Percentiles rank a stretch among this genome's conserved stretches.
Conservation (phyloP, 1,140 invertebrate species). For the Pristionchus pacificus region DNA sequence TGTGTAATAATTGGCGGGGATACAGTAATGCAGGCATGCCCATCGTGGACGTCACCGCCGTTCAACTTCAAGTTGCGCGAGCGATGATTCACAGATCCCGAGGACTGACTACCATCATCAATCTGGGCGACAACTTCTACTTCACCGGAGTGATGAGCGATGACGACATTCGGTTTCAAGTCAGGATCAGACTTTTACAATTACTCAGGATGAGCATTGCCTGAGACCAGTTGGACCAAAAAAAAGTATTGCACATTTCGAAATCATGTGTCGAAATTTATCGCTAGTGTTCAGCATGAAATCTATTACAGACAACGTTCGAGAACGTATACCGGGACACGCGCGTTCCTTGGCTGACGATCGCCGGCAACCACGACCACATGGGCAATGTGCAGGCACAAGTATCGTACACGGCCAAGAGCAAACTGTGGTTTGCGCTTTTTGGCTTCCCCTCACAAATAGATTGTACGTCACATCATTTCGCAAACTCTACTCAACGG, state of each 20-base stretch:
- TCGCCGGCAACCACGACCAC: slow-evolving; percentile 64
- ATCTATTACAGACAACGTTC: slow-evolving; percentile 19
- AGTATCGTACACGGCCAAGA: slow-evolving; percentile 58
- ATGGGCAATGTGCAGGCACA: slow-evolving; percentile 60
- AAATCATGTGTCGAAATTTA: neutral
- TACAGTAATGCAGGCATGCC: slow-evolving; percentile 40
- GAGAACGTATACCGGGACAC: slow-evolving; percentile 33
- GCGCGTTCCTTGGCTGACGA: slow-evolving; percentile 60
- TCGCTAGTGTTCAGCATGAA: neutral
- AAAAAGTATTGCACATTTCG: neutral
- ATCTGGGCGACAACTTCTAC: slow-evolving; percentile 46
- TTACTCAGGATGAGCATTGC: neutral
- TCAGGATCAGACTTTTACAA: neutral
- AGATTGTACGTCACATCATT: slow-evolving; percentile 61
- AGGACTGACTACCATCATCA: slow-evolving; percentile 27
- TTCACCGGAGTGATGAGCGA: slow-evolving; percentile 41
- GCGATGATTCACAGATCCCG: slow-evolving; percentile 25
- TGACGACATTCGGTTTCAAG: slow-evolving; percentile 41
- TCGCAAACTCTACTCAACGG: slow-evolving; percentile 50
- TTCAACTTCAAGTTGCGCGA: slow-evolving; percentile 36
- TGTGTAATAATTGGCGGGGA: no score
- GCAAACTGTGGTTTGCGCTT: slow-evolving; percentile 61
- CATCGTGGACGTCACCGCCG: slow-evolving; percentile 35
- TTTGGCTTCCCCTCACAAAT: no score
- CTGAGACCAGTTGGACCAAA: neutral